A percentile compares a stretch with the other conserved stretches of the same genome.
These are phyloP conservation scores for Zaprionus bogoriensis DNA, from an alignment of 2,888 invertebrate genomes.

Conservation along the genomic window DNA sequence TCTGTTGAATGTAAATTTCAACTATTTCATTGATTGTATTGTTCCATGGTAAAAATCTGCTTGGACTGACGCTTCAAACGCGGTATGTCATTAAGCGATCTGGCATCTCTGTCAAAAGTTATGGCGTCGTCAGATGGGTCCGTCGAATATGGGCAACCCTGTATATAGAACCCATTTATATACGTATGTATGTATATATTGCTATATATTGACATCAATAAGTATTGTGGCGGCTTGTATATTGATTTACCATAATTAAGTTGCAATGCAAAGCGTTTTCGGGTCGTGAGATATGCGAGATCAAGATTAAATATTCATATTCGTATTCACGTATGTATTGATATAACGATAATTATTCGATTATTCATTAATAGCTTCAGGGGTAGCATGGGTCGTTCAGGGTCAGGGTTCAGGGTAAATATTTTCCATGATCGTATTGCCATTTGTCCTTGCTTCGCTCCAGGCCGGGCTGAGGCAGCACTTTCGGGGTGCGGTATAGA, in stretches of 20 bases:
- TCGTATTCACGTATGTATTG: not conserved
- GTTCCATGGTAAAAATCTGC: no score
- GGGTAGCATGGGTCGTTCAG: not conserved
- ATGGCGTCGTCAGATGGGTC: no score
- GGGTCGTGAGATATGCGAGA: not conserved
- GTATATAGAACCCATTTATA: conserved; percentile 12
- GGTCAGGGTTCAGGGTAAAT: conserved; percentile 63
- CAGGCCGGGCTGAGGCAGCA: conserved; percentile 58
- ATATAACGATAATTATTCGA: not conserved
- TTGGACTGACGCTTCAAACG: no score
- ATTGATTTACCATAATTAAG: not conserved
- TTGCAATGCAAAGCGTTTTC: not conserved
- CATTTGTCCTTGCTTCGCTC: conserved; percentile 41
- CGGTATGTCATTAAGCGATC: no score
- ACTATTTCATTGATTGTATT: no score
- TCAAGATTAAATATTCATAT: not conserved
- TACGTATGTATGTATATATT: conserved; percentile 6
- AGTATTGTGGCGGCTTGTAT: conserved; percentile 17
- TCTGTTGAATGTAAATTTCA: no score
- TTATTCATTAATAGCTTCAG: not conserved
- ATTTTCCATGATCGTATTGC: conserved; percentile 71
- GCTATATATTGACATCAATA: no score
- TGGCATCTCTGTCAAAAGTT: no score
- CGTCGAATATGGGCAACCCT: no score
- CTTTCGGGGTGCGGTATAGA: conserved; percentile 64